Evolutionary conservation across 2,888 invertebrate species (phyloP).

Genomic region (Eupithecia subumbrata): DNA sequence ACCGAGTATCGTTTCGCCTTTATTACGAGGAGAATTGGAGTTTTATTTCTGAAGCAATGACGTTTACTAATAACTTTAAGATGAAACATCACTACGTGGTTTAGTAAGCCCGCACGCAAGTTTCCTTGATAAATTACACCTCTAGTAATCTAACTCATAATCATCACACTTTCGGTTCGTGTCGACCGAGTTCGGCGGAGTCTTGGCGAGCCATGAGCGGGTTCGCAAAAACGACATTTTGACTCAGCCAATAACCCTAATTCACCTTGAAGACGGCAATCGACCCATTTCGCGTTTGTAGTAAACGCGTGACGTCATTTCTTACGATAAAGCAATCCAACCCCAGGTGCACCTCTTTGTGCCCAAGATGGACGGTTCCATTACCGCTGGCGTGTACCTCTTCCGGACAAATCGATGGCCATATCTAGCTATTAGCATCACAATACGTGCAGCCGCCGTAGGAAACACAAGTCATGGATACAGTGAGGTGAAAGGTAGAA

Average conservation of each 20-base stretch:
- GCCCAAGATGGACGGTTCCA: constrained; percentile 1
- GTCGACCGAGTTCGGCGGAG: no score
- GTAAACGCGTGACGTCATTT: background rate
- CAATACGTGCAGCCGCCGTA: constrained; percentile 14
- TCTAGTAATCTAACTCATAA: no score
- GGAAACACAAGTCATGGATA: constrained; percentile 16
- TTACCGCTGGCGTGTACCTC: constrained; percentile 2
- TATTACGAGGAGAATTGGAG: constrained; percentile 7
- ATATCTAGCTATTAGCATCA: constrained; percentile 25
- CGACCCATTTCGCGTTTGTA: background rate
- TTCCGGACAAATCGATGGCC: constrained; percentile 18
- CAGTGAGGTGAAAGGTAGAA: background rate
- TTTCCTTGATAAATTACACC: background rate
- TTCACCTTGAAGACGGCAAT: background rate
- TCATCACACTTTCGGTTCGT: background rate
- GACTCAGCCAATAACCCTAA: background rate
- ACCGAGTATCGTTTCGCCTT: constrained; percentile 20
- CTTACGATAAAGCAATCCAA: background rate
- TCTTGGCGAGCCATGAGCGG: background rate
- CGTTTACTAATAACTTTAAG: background rate
- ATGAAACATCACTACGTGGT: background rate
- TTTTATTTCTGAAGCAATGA: constrained; percentile 14
- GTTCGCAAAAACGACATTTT: background rate
- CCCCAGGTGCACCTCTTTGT: background rate
- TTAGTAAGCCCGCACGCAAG: background rate